Percentiles rank a stretch among this genome's conserved stretches.
Evolutionary conservation across 64 coral and sea anemone genomes (phyloP).

Genomic region (Pocillopora verrucosa): DNA sequence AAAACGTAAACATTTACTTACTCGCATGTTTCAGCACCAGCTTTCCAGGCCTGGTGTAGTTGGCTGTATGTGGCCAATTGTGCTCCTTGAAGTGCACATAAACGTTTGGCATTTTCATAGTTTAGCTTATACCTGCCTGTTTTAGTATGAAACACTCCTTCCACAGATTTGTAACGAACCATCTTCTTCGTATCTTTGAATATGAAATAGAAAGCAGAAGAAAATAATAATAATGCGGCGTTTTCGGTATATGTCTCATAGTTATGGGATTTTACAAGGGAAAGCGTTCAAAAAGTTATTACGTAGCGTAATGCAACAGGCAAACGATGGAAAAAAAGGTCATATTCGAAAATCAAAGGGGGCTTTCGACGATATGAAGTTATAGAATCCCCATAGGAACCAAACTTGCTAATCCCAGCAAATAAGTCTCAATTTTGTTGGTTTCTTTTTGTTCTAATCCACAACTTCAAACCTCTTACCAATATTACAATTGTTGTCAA

Average conservation of each 20-base stretch:
- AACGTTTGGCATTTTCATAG: not conserved
- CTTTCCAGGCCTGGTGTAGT: not conserved
- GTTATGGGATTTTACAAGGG: too few relatives aligned
- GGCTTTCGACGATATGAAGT: too few relatives aligned
- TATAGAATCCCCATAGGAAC: too few relatives aligned
- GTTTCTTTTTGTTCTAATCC: too few relatives aligned
- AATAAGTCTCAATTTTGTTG: too few relatives aligned
- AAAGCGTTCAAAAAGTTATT: too few relatives aligned
- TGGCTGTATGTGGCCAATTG: not conserved
- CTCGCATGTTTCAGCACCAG: not conserved
- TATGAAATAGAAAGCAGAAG: not conserved
- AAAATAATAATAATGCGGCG: not conserved
- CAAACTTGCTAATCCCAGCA: too few relatives aligned
- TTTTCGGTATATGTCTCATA: too few relatives aligned
- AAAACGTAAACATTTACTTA: not conserved
- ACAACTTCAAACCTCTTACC: not conserved
- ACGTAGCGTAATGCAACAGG: too few relatives aligned
- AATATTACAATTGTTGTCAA: conserved; percentile 1
- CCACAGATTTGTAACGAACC: not conserved
- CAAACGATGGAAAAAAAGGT: too few relatives aligned
- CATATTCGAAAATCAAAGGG: too few relatives aligned
- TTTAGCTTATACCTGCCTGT: not conserved
- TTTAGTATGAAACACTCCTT: not conserved
- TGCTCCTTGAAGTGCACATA: not conserved
- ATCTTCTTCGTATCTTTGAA: not conserved